A percentile compares a stretch with the other conserved stretches of the same genome.
phyloP scores from a whole-genome alignment of 2,797 vertebrate genomes.

The Gymnothorax reevesii region DNA sequence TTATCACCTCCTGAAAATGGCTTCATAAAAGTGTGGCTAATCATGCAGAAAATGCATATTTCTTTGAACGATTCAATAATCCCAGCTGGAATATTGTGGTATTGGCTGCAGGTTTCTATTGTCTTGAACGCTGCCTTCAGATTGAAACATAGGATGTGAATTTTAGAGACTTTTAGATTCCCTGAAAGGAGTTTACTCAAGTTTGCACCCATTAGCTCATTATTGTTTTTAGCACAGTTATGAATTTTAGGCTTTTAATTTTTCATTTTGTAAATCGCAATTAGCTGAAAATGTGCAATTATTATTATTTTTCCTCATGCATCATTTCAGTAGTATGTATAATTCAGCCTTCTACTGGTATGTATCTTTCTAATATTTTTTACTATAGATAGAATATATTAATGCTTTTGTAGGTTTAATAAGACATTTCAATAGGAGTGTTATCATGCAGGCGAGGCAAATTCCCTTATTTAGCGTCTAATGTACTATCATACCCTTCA shows the following conservation, averaged over 20 bases:
- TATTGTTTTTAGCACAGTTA: not conserved
- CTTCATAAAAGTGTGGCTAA: not conserved
- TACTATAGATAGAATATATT: not conserved
- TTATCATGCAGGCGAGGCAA: not conserved
- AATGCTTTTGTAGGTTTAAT: conserved; percentile 6
- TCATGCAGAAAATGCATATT: not conserved
- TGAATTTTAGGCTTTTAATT: not conserved
- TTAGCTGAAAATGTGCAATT: not conserved
- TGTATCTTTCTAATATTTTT: not conserved
- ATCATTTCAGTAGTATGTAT: not conserved
- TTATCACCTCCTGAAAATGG: not conserved
- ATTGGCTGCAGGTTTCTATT: not conserved
- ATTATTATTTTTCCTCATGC: not conserved
- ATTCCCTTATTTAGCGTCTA: not conserved
- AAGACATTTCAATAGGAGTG: not conserved
- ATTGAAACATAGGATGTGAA: not conserved
- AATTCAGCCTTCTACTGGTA: not conserved
- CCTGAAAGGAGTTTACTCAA: not conserved
- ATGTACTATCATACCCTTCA: conserved; percentile 7
- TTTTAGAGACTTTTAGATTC: conserved; percentile 11
- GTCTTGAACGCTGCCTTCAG: not conserved
- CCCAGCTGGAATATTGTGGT: not conserved
- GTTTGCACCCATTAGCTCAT: conserved; percentile 5
- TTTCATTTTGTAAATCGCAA: not conserved
- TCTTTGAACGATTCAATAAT: not conserved